Conservation (phyloP, 2,888 invertebrate genomes). For the Sinelater perroti region DNA sequence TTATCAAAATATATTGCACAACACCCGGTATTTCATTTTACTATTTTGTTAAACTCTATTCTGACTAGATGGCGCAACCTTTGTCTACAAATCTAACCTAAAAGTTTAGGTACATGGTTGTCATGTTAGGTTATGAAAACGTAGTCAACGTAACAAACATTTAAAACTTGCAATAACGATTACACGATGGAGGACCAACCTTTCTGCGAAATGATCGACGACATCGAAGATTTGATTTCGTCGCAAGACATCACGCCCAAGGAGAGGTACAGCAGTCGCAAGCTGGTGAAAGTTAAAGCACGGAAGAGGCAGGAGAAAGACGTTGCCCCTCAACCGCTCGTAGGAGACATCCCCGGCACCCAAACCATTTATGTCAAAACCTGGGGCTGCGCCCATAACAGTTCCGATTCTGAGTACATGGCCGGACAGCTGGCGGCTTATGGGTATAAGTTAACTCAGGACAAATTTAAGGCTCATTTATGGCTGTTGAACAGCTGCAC, state of each 20-base stretch:
- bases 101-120: too few relatives aligned
- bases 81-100: too few relatives aligned
- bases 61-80: too few relatives aligned
- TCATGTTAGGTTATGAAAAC: too few relatives aligned
- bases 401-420: constrained; percentile 98
- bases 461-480: constrained; percentile 84
- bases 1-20: too few relatives aligned
- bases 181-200: too few relatives aligned
- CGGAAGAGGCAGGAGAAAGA: constrained; percentile 58
- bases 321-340: constrained; percentile 38
- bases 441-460: constrained; percentile 85
- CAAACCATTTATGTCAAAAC: constrained; percentile 88
- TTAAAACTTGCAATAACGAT: too few relatives aligned
- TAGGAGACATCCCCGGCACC: constrained; percentile 70
- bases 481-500: constrained; percentile 98
- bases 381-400: constrained; percentile 99
- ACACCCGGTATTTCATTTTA: too few relatives aligned
- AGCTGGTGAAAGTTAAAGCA: constrained; percentile 73
- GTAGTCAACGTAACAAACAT: too few relatives aligned
- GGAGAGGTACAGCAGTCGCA: constrained; percentile 77
- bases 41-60: too few relatives aligned
- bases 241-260: constrained; percentile 82
- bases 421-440: constrained; percentile 90
- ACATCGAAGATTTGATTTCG: constrained; percentile 86
- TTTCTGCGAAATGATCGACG: constrained; percentile 82